These are phyloP conservation scores for Melinaea marsaeus DNA, from an alignment of 2,888 invertebrate genomes.

Conservation along the genomic window DNA sequence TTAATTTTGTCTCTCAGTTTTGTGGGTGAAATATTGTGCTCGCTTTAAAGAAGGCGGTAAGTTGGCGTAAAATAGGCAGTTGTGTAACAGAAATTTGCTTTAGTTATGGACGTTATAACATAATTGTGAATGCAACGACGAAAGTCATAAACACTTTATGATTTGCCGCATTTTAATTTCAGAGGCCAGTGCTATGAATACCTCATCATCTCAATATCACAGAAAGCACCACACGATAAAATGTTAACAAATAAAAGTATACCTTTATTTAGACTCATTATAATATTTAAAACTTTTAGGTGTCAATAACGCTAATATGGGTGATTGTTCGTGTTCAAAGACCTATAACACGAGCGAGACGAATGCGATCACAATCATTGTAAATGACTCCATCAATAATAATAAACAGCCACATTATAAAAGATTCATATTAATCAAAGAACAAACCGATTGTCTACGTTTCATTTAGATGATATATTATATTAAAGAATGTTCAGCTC, in stretches of 20 bases:
- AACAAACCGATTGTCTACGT: slow-evolving; percentile 14
- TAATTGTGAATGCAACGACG: neutral
- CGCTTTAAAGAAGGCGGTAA: slow-evolving; percentile 36
- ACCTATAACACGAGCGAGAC: slow-evolving; percentile 51
- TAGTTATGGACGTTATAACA: slow-evolving; percentile 12
- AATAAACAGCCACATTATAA: slow-evolving; percentile 33
- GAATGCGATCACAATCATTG: slow-evolving; percentile 45
- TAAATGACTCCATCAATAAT: slow-evolving; percentile 32
- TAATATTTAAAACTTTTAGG: slow-evolving; percentile 15
- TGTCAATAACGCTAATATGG: slow-evolving; percentile 40
- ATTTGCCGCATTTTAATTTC: neutral
- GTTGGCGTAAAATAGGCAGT: slow-evolving; percentile 60
- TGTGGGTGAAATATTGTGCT: slow-evolving; percentile 53
- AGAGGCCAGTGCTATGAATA: too few relatives aligned
- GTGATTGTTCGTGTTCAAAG: slow-evolving; percentile 53
- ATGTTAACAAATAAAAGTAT: neutral
- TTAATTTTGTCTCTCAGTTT: slow-evolving; percentile 66
- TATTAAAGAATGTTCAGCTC: slow-evolving; percentile 4
- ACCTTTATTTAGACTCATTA: neutral
- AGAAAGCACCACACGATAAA: too few relatives aligned
- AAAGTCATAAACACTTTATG: neutral
- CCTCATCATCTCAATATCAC: too few relatives aligned
- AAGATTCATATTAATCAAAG: slow-evolving; percentile 24
- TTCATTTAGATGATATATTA: slow-evolving; percentile 5
- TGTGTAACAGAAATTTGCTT: slow-evolving; percentile 24